Percentiles rank a stretch among this genome's conserved stretches.
phyloP scores from a whole-genome alignment of 2,113 vertebrate species.

The Uria aalge region DNA sequence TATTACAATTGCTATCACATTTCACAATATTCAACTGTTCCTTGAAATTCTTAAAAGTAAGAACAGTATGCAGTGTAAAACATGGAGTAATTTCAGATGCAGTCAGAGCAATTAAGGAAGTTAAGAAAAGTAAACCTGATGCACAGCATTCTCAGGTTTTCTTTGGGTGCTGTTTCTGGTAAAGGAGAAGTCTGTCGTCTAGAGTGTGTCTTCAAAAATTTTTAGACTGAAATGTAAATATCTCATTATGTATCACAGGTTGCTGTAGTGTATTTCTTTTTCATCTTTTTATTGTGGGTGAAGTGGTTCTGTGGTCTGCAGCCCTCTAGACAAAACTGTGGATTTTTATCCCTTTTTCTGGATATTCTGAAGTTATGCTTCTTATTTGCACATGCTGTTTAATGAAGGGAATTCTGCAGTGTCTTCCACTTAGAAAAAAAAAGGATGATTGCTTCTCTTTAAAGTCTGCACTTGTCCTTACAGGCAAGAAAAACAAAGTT shows the following conservation, averaged over 20 bases:
- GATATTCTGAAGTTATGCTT: not conserved
- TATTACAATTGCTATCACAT: not conserved
- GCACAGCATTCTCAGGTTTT: not conserved
- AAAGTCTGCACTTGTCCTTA: not conserved
- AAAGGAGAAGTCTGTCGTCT: not conserved
- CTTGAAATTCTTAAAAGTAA: not conserved
- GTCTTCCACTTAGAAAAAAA: not conserved
- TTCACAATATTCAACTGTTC: not conserved
- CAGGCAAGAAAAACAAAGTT: not conserved
- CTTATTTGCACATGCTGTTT: not conserved
- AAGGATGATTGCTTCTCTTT: not conserved
- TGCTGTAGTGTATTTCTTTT: not conserved
- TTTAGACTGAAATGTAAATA: not conserved
- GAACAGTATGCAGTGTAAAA: not conserved
- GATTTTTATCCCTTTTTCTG: not conserved
- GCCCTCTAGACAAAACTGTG: not conserved
- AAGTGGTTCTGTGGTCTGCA: not conserved
- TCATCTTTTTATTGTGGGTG: not conserved
- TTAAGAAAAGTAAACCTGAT: not conserved
- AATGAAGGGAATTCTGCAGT: not conserved
- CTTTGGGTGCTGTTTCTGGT: not conserved
- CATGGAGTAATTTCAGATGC: not conserved
- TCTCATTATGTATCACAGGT: not conserved
- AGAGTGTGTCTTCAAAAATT: not conserved
- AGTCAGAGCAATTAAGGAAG: not conserved